These are phyloP conservation scores for Drosophila stalkeri DNA, from an alignment of 2,888 invertebrate species.

Conservation along the genomic window DNA sequence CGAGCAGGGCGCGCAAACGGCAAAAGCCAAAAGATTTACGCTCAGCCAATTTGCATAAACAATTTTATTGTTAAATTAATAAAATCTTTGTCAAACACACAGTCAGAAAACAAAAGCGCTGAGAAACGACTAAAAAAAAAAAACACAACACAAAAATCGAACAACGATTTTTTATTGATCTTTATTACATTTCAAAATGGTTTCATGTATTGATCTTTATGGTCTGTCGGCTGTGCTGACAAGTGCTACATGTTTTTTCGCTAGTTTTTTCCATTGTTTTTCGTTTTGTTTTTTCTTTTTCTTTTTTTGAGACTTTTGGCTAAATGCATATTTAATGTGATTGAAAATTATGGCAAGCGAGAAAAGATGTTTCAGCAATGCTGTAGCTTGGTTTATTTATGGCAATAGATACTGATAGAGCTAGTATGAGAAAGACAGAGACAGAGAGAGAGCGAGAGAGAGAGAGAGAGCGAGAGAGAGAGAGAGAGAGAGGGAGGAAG, in stretches of 20 bases:
- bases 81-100: slow-evolving; percentile 62
- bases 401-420: slow-evolving; percentile 5
- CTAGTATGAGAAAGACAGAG: background rate
- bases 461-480: background rate
- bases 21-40: slow-evolving; percentile 60
- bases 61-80: slow-evolving; percentile 80
- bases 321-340: slow-evolving; percentile 72
- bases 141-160: slow-evolving; percentile 20
- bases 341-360: slow-evolving; percentile 73
- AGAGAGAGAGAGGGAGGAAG: background rate
- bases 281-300: background rate
- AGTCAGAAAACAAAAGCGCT: slow-evolving; percentile 35
- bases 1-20: slow-evolving; percentile 60
- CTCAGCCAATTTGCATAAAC: slow-evolving; percentile 71
- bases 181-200: slow-evolving; percentile 75
- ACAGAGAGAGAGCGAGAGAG: background rate
- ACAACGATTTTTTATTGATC: slow-evolving; percentile 68
- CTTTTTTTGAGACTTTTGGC: slow-evolving; percentile 13
- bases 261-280: slow-evolving; percentile 50
- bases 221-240: slow-evolving; percentile 75
- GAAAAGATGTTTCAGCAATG: slow-evolving; percentile 40
- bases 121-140: slow-evolving; percentile 2
- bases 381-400: slow-evolving; percentile 36
- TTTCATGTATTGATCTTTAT: slow-evolving; percentile 59
- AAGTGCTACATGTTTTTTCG: slow-evolving; percentile 80